Conservation (phyloP, 2,113 vertebrate species). For the Gadus macrocephalus region DNA sequence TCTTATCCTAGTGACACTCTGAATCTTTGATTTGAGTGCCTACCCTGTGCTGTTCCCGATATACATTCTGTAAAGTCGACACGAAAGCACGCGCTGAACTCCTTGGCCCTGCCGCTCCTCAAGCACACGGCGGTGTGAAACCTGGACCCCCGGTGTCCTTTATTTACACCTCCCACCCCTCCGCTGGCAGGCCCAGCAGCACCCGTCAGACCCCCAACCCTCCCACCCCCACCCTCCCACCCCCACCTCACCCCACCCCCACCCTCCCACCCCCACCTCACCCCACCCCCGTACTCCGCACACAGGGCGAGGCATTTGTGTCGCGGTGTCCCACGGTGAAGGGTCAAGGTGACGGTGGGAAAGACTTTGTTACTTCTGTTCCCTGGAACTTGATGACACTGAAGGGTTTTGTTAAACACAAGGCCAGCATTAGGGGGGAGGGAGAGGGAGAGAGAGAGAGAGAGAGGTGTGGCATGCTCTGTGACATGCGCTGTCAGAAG, state of each 20-base stretch:
- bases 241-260: background rate
- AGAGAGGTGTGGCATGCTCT: too few relatives aligned
- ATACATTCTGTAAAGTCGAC: too few relatives aligned
- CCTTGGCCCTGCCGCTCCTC: slow-evolving; percentile 2
- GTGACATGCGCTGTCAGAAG: too few relatives aligned
- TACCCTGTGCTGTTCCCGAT: too few relatives aligned
- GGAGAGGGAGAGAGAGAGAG: too few relatives aligned
- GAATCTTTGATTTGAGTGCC: too few relatives aligned
- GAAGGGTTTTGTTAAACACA: slow-evolving; percentile 5
- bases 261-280: background rate
- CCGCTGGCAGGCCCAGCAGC: slow-evolving; percentile 7
- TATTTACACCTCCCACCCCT: slow-evolving; percentile 49
- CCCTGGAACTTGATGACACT: slow-evolving; percentile 11
- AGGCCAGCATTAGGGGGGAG: background rate
- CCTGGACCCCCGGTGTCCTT: slow-evolving; percentile 21
- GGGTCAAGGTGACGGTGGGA: slow-evolving; percentile 16
- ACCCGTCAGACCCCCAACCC: slow-evolving; percentile 37
- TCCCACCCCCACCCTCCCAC: background rate
- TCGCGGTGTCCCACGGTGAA: slow-evolving; percentile 10
- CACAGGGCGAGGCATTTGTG: slow-evolving; percentile 9
- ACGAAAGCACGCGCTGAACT: too few relatives aligned
- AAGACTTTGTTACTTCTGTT: background rate
- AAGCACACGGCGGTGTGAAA: slow-evolving; percentile 4
- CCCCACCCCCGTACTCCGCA: background rate
- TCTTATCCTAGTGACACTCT: too few relatives aligned